These are phyloP conservation scores for Catonia carolina DNA, from an alignment of 2,888 invertebrate genomes.

Conservation along the genomic window DNA sequence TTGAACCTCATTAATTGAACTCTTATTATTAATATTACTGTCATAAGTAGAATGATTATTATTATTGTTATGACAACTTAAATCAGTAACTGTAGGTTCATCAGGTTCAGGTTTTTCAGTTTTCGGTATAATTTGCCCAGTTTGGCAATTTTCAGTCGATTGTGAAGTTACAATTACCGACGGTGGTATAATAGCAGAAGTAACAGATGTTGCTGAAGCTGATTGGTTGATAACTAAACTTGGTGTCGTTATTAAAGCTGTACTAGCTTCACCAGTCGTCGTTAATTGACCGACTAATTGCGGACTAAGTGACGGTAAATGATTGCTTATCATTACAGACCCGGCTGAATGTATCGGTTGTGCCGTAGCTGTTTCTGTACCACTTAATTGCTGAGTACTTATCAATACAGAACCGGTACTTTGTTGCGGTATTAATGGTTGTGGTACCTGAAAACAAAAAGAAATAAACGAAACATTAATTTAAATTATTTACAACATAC, in stretches of 20 bases:
- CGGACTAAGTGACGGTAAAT: constrained; percentile 14
- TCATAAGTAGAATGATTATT: no score
- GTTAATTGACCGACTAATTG: constrained; percentile 18
- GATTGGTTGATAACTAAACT: no score
- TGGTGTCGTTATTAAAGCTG: no score
- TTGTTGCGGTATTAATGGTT: constrained; percentile 20
- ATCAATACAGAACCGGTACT: constrained; percentile 24
- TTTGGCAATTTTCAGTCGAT: no score
- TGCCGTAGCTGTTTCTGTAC: constrained; percentile 16
- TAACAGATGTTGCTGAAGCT: background rate
- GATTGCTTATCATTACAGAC: constrained; percentile 12
- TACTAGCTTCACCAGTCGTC: background rate
- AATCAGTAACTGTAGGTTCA: no score
- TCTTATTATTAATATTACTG: no score
- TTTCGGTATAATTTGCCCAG: no score
- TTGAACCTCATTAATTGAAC: no score
- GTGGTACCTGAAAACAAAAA: constrained; percentile 3
- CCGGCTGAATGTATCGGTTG: background rate
- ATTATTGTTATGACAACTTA: no score
- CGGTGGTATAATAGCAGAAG: no score
- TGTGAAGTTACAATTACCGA: no score
- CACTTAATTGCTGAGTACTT: constrained; percentile 23
- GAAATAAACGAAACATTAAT: background rate
- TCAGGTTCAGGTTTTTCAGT: no score
- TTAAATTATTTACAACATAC: background rate